phyloP scores from a whole-genome alignment of 2,113 vertebrate species.

The Naja naja region DNA sequence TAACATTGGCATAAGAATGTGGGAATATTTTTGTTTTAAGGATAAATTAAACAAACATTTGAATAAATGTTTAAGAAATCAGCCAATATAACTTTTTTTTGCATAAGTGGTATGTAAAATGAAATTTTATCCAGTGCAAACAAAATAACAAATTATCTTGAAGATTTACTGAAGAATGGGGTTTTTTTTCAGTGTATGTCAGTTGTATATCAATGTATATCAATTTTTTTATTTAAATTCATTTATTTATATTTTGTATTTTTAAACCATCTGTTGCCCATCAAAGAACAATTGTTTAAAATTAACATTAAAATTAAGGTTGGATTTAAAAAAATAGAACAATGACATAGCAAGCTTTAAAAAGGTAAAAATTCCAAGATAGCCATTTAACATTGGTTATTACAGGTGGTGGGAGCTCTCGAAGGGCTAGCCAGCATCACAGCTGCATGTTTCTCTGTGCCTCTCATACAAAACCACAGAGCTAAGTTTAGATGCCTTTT shows the following conservation, averaged over 20 bases:
- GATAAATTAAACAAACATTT: background rate
- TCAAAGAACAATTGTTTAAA: background rate
- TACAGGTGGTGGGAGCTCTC: too few relatives aligned
- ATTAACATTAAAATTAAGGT: background rate
- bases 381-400: too few relatives aligned
- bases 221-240: background rate
- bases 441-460: background rate
- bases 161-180: background rate
- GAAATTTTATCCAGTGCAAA: background rate
- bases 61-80: background rate
- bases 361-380: background rate
- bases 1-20: background rate
- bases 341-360: background rate
- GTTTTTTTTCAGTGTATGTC: background rate
- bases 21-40: background rate
- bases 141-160: background rate
- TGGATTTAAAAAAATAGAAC: background rate
- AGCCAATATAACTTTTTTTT: background rate
- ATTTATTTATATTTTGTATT: background rate
- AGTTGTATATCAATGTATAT: background rate
- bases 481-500: background rate
- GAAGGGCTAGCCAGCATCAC: background rate
- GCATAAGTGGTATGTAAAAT: background rate
- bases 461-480: background rate
- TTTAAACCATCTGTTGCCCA: background rate